Evolutionary conservation across 92 coral and sea anemone species (phyloP).

Genomic region (Porites rus): DNA sequence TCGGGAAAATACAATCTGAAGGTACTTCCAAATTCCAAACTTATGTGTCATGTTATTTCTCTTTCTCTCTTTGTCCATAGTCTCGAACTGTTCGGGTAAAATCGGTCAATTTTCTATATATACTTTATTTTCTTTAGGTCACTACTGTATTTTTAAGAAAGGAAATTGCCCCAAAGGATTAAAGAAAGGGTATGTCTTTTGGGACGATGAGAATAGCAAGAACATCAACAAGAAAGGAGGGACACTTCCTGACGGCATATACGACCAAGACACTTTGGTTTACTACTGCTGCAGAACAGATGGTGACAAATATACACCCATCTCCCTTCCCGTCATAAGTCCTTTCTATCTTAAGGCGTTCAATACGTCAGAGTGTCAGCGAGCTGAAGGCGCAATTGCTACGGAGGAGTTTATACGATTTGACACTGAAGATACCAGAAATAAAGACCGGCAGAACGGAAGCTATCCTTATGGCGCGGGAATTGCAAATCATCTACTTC

Average conservation of each 20-base stretch:
- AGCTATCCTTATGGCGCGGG: conserved; percentile 39
- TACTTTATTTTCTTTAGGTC: conserved; percentile 11
- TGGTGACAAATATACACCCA: conserved; percentile 47
- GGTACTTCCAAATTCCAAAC: no score
- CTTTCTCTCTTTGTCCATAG: no score
- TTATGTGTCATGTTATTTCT: no score
- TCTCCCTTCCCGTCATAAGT: conserved; percentile 50
- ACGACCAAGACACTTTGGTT: conserved; percentile 32
- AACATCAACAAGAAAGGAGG: conserved; percentile 51
- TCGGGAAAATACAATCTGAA: no score
- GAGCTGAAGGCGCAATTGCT: conserved; percentile 62
- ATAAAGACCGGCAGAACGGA: conserved; percentile 32
- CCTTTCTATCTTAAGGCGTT: conserved; percentile 58
- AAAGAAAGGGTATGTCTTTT: conserved; percentile 32
- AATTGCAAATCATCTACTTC: conserved; percentile 1
- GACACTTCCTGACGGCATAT: conserved; percentile 64
- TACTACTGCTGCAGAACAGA: conserved; percentile 57
- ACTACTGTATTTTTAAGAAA: conserved; percentile 66
- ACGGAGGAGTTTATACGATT: conserved; percentile 51
- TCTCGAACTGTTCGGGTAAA: no score
- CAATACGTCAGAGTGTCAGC: conserved; percentile 50
- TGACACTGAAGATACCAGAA: conserved; percentile 44
- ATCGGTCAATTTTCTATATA: no score
- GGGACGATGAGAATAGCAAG: conserved; percentile 57
- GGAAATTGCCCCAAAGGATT: conserved; percentile 45